phyloP scores from a whole-genome alignment of 1,140 invertebrate genomes.

The Coelopa frigida region DNA sequence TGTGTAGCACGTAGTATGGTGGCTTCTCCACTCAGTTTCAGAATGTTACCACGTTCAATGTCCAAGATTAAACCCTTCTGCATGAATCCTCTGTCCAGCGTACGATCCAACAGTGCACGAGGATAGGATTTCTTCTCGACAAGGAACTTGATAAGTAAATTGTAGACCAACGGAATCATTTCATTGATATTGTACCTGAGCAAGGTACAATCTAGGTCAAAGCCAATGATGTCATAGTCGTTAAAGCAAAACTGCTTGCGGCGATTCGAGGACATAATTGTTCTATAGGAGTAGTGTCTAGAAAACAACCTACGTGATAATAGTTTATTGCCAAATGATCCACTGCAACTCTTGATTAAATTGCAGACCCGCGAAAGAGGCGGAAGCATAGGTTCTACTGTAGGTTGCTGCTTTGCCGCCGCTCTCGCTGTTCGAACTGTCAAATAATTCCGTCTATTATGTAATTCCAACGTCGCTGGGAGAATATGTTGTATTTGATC shows the following conservation, averaged over 20 bases:
- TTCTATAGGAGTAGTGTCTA: constrained; percentile 38
- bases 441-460: too few relatives aligned
- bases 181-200: constrained; percentile 57
- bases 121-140: constrained; percentile 57
- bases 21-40: constrained; percentile 58
- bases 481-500: too few relatives aligned
- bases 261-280: constrained; percentile 27
- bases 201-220: constrained; percentile 73
- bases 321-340: too few relatives aligned
- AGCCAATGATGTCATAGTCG: constrained; percentile 71
- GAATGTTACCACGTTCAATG: constrained; percentile 62
- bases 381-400: too few relatives aligned
- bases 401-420: too few relatives aligned
- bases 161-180: constrained; percentile 57
- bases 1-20: constrained; percentile 60
- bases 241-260: constrained; percentile 47
- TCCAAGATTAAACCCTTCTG: constrained; percentile 73
- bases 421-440: too few relatives aligned
- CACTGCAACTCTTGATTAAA: too few relatives aligned
- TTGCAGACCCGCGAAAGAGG: too few relatives aligned
- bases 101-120: constrained; percentile 48
- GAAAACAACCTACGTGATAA: too few relatives aligned
- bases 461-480: too few relatives aligned
- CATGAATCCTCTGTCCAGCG: constrained; percentile 53
- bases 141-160: constrained; percentile 55